Conservation (phyloP, 2,888 invertebrate species). For the Mactromeris polynyma region DNA sequence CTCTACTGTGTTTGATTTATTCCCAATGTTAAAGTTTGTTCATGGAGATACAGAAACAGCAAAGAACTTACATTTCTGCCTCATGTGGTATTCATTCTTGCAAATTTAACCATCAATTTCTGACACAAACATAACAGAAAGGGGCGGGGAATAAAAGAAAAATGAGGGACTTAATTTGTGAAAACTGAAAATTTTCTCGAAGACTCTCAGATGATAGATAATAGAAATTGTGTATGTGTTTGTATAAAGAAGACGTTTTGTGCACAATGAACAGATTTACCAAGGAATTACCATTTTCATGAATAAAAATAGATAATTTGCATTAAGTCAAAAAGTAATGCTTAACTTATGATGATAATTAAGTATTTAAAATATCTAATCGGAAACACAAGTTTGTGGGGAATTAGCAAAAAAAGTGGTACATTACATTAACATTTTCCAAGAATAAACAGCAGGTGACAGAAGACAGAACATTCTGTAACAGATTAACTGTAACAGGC, state of each 20-base stretch:
- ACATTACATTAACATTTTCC: not conserved
- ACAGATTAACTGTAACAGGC: not conserved
- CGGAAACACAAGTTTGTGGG: not conserved
- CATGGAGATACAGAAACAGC: not conserved
- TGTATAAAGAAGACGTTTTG: not conserved
- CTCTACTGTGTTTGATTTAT: constrained; percentile 19
- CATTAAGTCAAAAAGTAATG: not conserved
- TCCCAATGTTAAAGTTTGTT: constrained; percentile 13
- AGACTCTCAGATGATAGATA: not conserved
- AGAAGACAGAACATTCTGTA: not conserved
- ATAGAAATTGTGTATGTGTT: not conserved
- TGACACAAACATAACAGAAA: not conserved
- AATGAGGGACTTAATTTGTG: constrained; percentile 8
- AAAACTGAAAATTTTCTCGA: constrained; percentile 4
- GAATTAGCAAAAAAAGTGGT: not conserved
- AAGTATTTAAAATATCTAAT: not conserved
- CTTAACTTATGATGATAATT: not conserved
- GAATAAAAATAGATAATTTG: not conserved
- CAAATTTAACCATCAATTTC: constrained; percentile 25
- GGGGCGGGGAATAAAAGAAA: constrained; percentile 5
- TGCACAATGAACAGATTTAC: not conserved
- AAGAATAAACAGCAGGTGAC: not conserved
- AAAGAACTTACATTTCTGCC: not conserved
- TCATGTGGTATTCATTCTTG: constrained; percentile 22
- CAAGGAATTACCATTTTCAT: not conserved